Evolutionary conservation across 1,140 invertebrate species (phyloP).

Genomic region (Dreissena rostriformis): DNA sequence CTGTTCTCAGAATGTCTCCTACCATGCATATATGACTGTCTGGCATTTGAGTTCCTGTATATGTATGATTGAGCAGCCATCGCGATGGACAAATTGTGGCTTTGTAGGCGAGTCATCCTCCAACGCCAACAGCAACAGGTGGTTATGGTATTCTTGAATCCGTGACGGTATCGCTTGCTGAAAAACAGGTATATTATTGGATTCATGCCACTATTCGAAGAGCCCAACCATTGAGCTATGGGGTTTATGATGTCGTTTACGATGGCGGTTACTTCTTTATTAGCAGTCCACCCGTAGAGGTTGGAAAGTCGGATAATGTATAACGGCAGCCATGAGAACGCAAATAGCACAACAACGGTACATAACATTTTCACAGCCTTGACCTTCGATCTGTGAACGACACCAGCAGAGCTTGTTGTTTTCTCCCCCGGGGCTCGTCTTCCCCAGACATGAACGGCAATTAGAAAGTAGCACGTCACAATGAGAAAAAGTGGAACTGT

Average conservation of each 20-base stretch:
- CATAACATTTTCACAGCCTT: conserved; percentile 97
- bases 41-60: not conserved
- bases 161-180: conserved; percentile 89
- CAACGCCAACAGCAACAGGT: conserved; percentile 11
- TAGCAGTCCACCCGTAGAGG: conserved; percentile 55
- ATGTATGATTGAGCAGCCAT: conserved; percentile 43
- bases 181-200: conserved; percentile 99
- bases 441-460: conserved; percentile 95
- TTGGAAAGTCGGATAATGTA: conserved; percentile 84
- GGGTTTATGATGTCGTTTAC: conserved; percentile 91
- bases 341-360: conserved; percentile 96
- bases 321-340: conserved; percentile 97
- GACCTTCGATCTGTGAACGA: conserved; percentile 79
- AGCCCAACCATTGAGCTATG: conserved; percentile 97
- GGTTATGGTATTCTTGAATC: conserved; percentile 40
- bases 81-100: conserved; percentile 12
- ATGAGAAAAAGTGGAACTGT: conserved; percentile 95
- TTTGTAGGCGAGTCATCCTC: not conserved
- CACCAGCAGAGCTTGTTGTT: conserved; percentile 62
- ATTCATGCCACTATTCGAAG: conserved; percentile 99
- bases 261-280: conserved; percentile 86
- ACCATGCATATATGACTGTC: not conserved
- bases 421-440: conserved; percentile 89
- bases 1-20: not conserved
- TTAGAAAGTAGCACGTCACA: conserved; percentile 94